Conservation (phyloP, 2,888 invertebrate species). For the Synanthedon vespiformis region DNA sequence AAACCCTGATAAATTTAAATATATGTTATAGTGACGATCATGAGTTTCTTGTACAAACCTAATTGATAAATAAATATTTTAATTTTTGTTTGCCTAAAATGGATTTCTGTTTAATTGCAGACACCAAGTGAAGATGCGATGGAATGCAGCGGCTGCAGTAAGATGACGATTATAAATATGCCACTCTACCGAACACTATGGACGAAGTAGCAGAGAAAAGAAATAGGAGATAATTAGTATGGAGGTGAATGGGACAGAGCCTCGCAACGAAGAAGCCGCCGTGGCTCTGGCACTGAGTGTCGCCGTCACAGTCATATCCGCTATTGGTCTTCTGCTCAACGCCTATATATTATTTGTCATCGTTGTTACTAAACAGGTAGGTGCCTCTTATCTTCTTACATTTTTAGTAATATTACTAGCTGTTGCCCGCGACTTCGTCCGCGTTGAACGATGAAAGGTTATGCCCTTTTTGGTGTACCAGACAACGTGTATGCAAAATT, state of each 20-base stretch:
- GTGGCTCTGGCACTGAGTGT: slow-evolving; percentile 76
- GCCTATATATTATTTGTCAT: slow-evolving; percentile 80
- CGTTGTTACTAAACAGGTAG: slow-evolving; percentile 78
- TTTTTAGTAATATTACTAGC: no score
- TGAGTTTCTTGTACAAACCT: no score
- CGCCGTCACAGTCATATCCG: slow-evolving; percentile 76
- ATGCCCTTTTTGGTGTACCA: no score
- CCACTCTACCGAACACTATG: slow-evolving; percentile 13
- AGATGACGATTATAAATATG: slow-evolving; percentile 34
- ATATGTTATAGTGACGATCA: no score
- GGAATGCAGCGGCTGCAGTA: slow-evolving; percentile 57
- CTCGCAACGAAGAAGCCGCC: slow-evolving; percentile 66
- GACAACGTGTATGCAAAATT: no score
- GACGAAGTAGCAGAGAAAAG: slow-evolving; percentile 29
- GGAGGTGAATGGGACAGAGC: slow-evolving; percentile 62
- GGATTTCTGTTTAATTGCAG: slow-evolving; percentile 19
- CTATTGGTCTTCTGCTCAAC: slow-evolving; percentile 79
- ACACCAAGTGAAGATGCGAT: slow-evolving; percentile 41
- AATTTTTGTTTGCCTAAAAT: no score
- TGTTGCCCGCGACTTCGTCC: no score
- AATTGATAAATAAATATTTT: no score
- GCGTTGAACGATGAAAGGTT: no score
- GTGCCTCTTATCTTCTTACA: background rate
- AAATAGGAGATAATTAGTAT: slow-evolving; percentile 30
- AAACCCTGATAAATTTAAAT: no score